phyloP scores from a whole-genome alignment of 2,888 invertebrate genomes.

The Apomyelois bistriatella region DNA sequence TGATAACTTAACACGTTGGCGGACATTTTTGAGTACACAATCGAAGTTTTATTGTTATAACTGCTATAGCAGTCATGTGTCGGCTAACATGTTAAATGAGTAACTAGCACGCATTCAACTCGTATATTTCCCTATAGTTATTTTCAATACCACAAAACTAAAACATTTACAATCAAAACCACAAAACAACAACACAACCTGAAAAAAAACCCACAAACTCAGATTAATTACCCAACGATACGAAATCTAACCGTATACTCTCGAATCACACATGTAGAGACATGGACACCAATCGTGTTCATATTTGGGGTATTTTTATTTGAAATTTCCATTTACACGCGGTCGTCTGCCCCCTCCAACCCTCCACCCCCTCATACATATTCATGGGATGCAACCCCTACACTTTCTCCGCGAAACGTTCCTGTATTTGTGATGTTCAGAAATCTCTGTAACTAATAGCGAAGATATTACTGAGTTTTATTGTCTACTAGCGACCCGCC shows the following conservation, averaged over 20 bases:
- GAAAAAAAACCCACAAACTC: background rate
- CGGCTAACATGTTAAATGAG: too few relatives aligned
- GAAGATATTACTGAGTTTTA: conserved; percentile 2
- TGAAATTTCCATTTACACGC: conserved; percentile 79
- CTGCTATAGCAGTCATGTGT: too few relatives aligned
- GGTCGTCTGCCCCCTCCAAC: conserved; percentile 34
- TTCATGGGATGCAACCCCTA: conserved; percentile 82
- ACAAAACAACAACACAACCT: background rate
- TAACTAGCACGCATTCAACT: too few relatives aligned
- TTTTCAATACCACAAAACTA: background rate
- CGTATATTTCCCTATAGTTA: too few relatives aligned
- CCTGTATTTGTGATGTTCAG: conserved; percentile 48
- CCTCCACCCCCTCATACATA: conserved; percentile 79
- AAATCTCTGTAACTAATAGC: conserved; percentile 50
- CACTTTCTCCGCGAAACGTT: conserved; percentile 63
- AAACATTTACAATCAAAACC: background rate
- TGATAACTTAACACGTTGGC: too few relatives aligned
- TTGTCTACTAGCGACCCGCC: background rate
- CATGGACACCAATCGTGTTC: conserved; percentile 68
- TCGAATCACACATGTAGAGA: conserved; percentile 57
- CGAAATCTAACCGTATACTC: background rate
- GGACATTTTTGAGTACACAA: too few relatives aligned
- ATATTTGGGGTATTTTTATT: conserved; percentile 80
- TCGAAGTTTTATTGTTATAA: too few relatives aligned
- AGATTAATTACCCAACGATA: background rate